phyloP scores from a whole-genome alignment of 1,140 invertebrate genomes.

The Zaprionus inermis region DNA sequence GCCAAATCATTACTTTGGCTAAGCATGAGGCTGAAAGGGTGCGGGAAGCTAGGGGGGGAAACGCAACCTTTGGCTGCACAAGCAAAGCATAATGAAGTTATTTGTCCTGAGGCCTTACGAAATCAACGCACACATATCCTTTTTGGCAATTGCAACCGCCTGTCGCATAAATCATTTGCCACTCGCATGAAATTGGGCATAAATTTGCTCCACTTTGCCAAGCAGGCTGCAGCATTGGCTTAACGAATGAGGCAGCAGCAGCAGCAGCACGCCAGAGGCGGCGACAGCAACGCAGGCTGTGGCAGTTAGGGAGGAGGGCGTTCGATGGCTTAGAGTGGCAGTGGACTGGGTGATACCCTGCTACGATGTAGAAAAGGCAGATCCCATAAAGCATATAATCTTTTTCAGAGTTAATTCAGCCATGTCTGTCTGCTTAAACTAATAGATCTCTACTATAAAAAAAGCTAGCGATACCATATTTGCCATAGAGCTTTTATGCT shows the following conservation, averaged over 20 bases:
- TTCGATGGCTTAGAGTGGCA: neutral
- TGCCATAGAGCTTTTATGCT: too few species aligned
- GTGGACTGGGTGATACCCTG: too few species aligned
- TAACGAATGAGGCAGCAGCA: conserved; percentile 57
- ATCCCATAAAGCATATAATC: neutral
- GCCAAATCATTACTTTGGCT: conserved; percentile 62
- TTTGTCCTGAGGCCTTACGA: conserved; percentile 77
- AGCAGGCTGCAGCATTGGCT: conserved; percentile 41
- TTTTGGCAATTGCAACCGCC: conserved; percentile 81
- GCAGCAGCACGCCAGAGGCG: neutral
- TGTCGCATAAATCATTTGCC: conserved; percentile 82
- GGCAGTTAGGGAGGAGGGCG: neutral
- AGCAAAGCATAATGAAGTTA: conserved; percentile 74
- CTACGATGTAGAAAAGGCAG: neutral
- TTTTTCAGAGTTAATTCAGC: too few species aligned
- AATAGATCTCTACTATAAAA: too few species aligned
- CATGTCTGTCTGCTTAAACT: too few species aligned
- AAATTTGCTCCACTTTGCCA: conserved; percentile 81
- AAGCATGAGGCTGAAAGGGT: neutral
- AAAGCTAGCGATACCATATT: too few species aligned
- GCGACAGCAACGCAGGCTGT: neutral
- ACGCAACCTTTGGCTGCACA: neutral
- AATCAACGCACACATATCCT: conserved; percentile 81
- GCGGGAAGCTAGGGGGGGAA: neutral
- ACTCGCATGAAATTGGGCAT: conserved; percentile 82